phyloP scores from a whole-genome alignment of 53 echinoderm and acorn worm species.

The Holothuria scabra region DNA sequence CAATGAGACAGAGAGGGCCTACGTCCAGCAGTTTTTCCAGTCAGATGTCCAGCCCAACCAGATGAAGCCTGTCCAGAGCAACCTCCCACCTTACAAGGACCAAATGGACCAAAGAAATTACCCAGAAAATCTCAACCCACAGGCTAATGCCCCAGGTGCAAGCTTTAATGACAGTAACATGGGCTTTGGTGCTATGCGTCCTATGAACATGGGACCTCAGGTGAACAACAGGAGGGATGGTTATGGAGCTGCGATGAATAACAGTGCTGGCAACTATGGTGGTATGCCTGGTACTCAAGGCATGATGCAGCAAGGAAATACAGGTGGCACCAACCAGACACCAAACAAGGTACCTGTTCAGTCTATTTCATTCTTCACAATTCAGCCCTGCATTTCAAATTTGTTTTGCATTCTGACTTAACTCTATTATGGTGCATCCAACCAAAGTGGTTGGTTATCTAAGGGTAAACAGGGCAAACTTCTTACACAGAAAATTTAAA shows the following conservation, averaged over 20 bases:
- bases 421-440: no score
- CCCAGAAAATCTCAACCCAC: not conserved
- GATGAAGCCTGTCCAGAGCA: constrained; percentile 46
- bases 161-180: no score
- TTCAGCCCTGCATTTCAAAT: no score
- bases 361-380: no score
- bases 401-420: no score
- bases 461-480: no score
- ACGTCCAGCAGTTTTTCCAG: constrained; percentile 25
- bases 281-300: not conserved
- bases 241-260: not conserved
- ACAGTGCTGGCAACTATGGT: constrained; percentile 9
- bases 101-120: constrained; percentile 42
- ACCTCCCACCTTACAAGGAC: constrained; percentile 39
- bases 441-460: no score
- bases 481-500: no score
- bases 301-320: not conserved
- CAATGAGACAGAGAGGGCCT: constrained; percentile 28
- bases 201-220: not conserved
- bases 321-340: not conserved
- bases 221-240: not conserved
- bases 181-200: no score
- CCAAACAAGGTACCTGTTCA: not conserved
- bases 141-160: no score
- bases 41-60: constrained; percentile 22